Evolutionary conservation across 2,888 invertebrate species (phyloP), one percentile per base, ranked within the genome.

Genomic region (Clusia tigrina): DNA sequence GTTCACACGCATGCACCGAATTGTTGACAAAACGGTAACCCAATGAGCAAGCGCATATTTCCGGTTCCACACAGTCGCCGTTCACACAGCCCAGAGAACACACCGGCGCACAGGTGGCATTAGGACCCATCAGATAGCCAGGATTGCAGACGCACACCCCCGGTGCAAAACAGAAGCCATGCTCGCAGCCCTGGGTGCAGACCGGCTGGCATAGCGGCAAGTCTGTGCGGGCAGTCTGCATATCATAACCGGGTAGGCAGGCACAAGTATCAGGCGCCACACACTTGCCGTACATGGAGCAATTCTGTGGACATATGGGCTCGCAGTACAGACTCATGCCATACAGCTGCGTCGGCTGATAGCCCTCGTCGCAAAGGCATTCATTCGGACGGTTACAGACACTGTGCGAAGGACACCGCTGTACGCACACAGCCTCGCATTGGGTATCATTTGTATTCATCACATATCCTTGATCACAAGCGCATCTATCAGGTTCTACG

Each of bases 1-100:
- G 79, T 18, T 78, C 75, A 63, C 83, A 83, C 2, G 70, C 24
- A 10, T 74, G 69, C 2, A 63, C 61, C 0, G 77, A 77, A 2
- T 65, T 60, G 0, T 15, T 10, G 18, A 65, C 52, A 0, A 71
- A 56, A 5, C 53, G 52, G 48, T 67, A 73, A 9, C 76, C 77
- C 0, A 58, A 17, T 15, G 60, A 53, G 42, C 81, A 81, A 1
- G 67, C 58, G 38, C 81, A 81, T n/a, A 69, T 67, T 17, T 71
- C 72, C 1, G 81, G 81, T 1, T 68, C 86, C 1, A 85, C 83
- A 74, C 90, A 90, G 6, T 81, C 53, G n/a, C 79, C 82, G 52
- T 81, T 68, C 2, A 68, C 22, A 57, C 83, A 83, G 2, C 61
- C 64, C 1, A 69, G 37, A 0, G 62, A 73, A 66, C 83, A 83